Conservation (phyloP, 2,888 invertebrate genomes). For the Graphium colonna region DNA sequence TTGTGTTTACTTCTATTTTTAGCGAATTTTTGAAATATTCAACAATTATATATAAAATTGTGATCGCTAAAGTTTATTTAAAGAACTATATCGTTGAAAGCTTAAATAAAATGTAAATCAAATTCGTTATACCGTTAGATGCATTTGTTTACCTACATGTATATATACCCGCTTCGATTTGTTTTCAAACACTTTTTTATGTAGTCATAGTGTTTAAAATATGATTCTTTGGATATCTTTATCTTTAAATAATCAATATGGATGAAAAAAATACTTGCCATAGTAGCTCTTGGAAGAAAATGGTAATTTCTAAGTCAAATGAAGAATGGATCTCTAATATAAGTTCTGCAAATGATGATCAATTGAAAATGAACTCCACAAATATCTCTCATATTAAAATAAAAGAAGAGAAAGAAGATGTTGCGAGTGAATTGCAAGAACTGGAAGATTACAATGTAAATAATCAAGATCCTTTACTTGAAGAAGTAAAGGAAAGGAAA, state of each 20-base stretch:
- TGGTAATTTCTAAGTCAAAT: constrained; percentile 64
- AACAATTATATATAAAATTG: too few species aligned
- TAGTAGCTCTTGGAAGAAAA: constrained; percentile 65
- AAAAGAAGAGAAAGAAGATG: constrained; percentile 41
- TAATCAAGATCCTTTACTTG: constrained; percentile 44
- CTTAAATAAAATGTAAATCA: too few species aligned
- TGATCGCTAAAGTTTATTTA: too few species aligned
- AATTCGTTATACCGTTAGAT: too few species aligned
- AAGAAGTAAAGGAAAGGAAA: constrained; percentile 30
- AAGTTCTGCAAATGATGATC: constrained; percentile 39
- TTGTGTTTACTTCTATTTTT: too few species aligned
- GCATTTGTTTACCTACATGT: too few species aligned
- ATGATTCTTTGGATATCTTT: constrained; percentile 72
- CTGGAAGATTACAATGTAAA: constrained; percentile 31
- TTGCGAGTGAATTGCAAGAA: constrained; percentile 16
- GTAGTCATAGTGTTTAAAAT: too few species aligned
- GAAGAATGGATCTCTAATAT: constrained; percentile 61
- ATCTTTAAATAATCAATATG: constrained; percentile 75
- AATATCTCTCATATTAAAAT: constrained; percentile 39
- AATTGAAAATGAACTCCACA: constrained; percentile 34
- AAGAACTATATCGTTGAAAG: too few species aligned
- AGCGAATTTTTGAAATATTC: too few species aligned
- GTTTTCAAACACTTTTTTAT: too few species aligned
- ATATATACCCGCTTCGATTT: too few species aligned
- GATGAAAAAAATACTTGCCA: constrained; percentile 61